Evolutionary conservation across 2,888 invertebrate species (phyloP).

Genomic region (Hydrotaea diabolus): DNA sequence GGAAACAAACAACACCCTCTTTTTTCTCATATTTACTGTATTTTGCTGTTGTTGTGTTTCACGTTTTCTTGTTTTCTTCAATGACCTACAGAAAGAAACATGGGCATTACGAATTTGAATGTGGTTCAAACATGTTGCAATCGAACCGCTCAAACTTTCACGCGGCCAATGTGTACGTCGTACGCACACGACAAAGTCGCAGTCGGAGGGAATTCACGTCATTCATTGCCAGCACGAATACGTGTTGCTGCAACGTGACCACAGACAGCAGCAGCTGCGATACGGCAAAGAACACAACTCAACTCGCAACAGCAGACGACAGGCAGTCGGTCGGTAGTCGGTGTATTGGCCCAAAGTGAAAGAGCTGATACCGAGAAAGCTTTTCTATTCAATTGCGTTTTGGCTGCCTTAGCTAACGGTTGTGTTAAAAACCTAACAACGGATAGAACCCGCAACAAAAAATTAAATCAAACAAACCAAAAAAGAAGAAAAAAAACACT

Average conservation of each 20-base stretch:
- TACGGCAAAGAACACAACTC: conserved; percentile 66
- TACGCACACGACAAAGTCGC: not conserved
- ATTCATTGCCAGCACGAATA: conserved; percentile 62
- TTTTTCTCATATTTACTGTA: not conserved
- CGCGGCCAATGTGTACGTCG: conserved; percentile 29
- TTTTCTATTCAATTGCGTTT: conserved; percentile 78
- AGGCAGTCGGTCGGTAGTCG: too few species aligned
- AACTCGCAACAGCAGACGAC: not conserved
- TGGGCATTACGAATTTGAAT: not conserved
- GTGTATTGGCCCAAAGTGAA: conserved; percentile 69
- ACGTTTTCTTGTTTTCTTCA: conserved; percentile 28
- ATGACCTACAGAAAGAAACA: conserved; percentile 41
- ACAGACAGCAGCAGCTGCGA: conserved; percentile 43
- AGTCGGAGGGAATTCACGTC: conserved; percentile 60
- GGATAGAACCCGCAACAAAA: conserved; percentile 46
- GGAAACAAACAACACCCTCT: conserved; percentile 26
- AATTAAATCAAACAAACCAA: not conserved
- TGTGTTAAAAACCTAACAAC: conserved; percentile 63
- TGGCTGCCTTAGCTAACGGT: conserved; percentile 70
- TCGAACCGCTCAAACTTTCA: conserved; percentile 54
- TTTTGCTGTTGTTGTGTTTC: conserved; percentile 5
- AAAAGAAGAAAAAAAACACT: too few species aligned
- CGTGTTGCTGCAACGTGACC: conserved; percentile 77
- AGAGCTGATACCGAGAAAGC: conserved; percentile 74
- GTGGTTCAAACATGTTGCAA: conserved; percentile 55